A percentile compares a stretch with the other conserved stretches of the same genome.
Evolutionary conservation across 2,888 invertebrate species (phyloP).

Genomic region (Candidula unifasciata): DNA sequence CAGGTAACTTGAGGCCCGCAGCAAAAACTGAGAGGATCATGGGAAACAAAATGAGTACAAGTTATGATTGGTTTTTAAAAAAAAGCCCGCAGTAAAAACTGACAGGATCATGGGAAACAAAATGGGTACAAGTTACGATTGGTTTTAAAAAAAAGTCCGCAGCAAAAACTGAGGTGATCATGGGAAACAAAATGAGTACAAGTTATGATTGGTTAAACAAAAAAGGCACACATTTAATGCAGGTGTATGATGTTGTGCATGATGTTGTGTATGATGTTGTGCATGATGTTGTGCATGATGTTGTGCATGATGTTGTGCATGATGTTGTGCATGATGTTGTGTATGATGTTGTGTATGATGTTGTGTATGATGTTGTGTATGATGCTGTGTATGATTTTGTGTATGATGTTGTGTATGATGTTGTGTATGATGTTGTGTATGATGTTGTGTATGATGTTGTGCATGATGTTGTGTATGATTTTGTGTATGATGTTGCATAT

Average conservation of each 20-base stretch:
- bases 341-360: too few species aligned
- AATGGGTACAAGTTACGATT: background rate
- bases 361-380: too few species aligned
- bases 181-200: background rate
- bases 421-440: too few species aligned
- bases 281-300: too few species aligned
- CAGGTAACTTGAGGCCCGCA: conserved; percentile 80
- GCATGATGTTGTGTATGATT: too few species aligned
- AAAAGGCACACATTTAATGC: conserved; percentile 76
- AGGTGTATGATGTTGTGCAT: too few species aligned
- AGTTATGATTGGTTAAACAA: background rate
- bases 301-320: too few species aligned
- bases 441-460: too few species aligned
- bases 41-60: background rate
- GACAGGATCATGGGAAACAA: background rate
- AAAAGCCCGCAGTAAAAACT: conserved; percentile 77
- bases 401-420: too few species aligned
- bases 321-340: too few species aligned
- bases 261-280: background rate
- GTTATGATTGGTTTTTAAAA: background rate
- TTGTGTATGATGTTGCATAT: too few species aligned
- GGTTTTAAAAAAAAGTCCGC: conserved; percentile 77
- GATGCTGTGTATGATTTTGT: too few species aligned
- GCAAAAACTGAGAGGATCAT: conserved; percentile 59
- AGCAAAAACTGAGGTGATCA: conserved; percentile 62